Conservation (phyloP, 2,888 invertebrate genomes). For the Drosophila nr. perissopoda region DNA sequence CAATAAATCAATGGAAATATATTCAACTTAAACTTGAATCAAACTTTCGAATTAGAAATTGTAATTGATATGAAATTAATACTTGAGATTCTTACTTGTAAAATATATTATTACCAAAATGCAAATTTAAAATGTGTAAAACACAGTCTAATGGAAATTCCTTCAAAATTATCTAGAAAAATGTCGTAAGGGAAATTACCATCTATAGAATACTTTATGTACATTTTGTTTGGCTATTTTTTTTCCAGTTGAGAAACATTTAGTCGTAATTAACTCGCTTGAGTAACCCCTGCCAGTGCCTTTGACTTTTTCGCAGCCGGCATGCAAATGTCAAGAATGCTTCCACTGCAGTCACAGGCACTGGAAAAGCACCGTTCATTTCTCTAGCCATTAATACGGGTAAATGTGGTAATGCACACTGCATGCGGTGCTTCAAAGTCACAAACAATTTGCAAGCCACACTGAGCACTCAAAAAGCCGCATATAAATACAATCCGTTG, state of each 20-base stretch:
- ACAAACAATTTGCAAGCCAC: slow-evolving; percentile 75
- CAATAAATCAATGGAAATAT: neutral
- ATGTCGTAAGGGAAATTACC: neutral
- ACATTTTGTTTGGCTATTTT: slow-evolving; percentile 3
- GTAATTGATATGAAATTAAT: neutral
- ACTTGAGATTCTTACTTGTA: neutral
- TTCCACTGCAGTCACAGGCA: slow-evolving; percentile 18
- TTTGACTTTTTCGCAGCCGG: slow-evolving; percentile 54
- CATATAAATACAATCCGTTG: slow-evolving; percentile 69
- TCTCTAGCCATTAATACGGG: neutral
- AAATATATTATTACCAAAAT: neutral
- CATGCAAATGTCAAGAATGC: slow-evolving; percentile 56
- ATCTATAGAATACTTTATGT: neutral
- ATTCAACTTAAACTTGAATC: neutral
- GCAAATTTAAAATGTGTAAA: neutral
- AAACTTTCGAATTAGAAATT: neutral
- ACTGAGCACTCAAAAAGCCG: slow-evolving; percentile 76
- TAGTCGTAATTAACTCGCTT: slow-evolving; percentile 51
- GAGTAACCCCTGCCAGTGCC: slow-evolving; percentile 48
- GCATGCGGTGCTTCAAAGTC: slow-evolving; percentile 64
- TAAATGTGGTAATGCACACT: slow-evolving; percentile 32
- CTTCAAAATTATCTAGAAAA: neutral
- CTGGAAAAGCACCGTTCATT: neutral
- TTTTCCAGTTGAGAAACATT: slow-evolving; percentile 33
- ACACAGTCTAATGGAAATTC: neutral